Conservation (phyloP, 2,113 vertebrate genomes). For the Notiomystis cincta region DNA sequence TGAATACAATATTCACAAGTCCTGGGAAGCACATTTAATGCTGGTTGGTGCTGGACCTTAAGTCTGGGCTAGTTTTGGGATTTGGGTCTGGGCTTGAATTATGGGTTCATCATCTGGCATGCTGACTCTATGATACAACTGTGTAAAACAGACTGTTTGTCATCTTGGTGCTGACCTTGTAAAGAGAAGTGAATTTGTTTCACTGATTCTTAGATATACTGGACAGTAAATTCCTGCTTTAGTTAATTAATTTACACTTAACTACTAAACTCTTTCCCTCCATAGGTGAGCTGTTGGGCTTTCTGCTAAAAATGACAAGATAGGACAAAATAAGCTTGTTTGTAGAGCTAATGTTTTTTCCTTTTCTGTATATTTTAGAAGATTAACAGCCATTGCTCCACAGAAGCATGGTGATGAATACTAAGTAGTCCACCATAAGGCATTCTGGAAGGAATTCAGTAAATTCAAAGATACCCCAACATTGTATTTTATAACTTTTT, state of each 20-base stretch:
- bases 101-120: background rate
- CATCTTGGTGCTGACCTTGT: slow-evolving; percentile 38
- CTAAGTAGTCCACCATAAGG: slow-evolving; percentile 22
- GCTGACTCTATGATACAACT: background rate
- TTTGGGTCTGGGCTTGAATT: slow-evolving; percentile 1
- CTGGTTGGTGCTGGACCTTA: background rate
- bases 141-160: background rate
- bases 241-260: background rate
- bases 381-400: slow-evolving; percentile 47
- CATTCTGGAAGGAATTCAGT: slow-evolving; percentile 31
- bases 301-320: background rate
- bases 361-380: slow-evolving; percentile 15
- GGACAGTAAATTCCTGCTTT: background rate
- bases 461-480: background rate
- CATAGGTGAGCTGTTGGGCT: background rate
- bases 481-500: background rate
- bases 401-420: slow-evolving; percentile 18
- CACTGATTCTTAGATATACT: background rate
- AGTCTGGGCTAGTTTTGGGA: background rate
- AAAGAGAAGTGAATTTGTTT: background rate
- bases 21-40: background rate
- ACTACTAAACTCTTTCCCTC: background rate
- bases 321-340: background rate
- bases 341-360: background rate
- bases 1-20: background rate